These are phyloP conservation scores for Nymphalis c-album DNA, from an alignment of 2,888 invertebrate species.

Conservation along the genomic window DNA sequence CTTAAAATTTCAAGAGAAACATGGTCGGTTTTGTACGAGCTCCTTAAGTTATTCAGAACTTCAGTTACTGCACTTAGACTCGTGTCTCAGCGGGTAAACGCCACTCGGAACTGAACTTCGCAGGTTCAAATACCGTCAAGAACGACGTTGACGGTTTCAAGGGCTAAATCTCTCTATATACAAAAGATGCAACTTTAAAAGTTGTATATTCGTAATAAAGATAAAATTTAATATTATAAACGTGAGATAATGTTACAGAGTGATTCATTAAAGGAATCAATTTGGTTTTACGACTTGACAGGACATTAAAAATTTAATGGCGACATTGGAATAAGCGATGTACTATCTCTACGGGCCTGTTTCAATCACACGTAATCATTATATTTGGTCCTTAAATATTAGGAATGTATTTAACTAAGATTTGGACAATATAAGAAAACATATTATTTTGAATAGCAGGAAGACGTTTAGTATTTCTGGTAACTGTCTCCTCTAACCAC, in stretches of 20 bases:
- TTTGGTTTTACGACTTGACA: constrained; percentile 42
- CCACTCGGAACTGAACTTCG: no score
- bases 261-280: constrained; percentile 43
- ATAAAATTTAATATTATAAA: constrained; percentile 35
- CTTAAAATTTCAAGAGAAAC: constrained; percentile 13
- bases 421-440: no score
- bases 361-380: constrained; percentile 25
- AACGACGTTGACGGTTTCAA: no score
- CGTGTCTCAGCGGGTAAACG: neutral
- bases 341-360: constrained; percentile 36
- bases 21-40: neutral
- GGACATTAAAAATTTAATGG: constrained; percentile 46
- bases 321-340: constrained; percentile 33
- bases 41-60: neutral
- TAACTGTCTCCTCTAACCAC: no score
- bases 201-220: constrained; percentile 27
- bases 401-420: neutral
- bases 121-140: no score
- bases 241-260: constrained; percentile 35
- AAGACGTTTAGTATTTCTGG: no score
- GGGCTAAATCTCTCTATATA: neutral
- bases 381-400: neutral
- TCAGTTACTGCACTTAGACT: neutral
- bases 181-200: constrained; percentile 2
- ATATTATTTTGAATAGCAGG: no score